Evolutionary conservation across 1,140 invertebrate species (phyloP).

Genomic region (Eufriesea mexicana): DNA sequence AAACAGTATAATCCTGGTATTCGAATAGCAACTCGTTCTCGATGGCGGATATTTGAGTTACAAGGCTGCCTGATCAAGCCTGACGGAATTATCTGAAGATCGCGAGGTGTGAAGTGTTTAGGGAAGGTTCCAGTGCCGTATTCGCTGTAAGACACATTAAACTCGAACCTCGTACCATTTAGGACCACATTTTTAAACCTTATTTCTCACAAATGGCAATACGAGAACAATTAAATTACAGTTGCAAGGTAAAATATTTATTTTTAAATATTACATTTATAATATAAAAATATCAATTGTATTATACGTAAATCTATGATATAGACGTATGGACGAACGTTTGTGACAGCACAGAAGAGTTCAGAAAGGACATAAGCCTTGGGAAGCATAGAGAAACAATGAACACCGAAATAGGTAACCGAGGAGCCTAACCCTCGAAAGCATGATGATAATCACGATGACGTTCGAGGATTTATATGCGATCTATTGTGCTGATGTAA

Average conservation of each 20-base stretch:
- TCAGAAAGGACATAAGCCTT: background rate
- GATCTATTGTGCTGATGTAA: background rate
- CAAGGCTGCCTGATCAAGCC: background rate
- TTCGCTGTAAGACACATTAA: no score
- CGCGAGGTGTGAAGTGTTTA: background rate
- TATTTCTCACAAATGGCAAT: no score
- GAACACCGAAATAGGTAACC: background rate
- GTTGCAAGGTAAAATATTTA: no score
- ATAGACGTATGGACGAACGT: no score
- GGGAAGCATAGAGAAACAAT: slow-evolving; percentile 5
- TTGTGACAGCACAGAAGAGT: background rate
- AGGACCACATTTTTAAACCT: no score
- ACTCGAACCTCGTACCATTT: no score
- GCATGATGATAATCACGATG: background rate
- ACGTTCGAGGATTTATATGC: background rate
- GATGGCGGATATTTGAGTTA: slow-evolving; percentile 9
- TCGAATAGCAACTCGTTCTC: background rate
- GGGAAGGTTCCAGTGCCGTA: no score
- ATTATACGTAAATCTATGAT: background rate
- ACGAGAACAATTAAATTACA: no score
- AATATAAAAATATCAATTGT: background rate
- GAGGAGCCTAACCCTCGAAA: background rate
- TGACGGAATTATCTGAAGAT: background rate
- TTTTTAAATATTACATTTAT: no score
- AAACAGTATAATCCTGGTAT: background rate